Base-by-base conservation (phyloP, 1,140 invertebrate genomes). In the Drosophila jambulina region DNA sequence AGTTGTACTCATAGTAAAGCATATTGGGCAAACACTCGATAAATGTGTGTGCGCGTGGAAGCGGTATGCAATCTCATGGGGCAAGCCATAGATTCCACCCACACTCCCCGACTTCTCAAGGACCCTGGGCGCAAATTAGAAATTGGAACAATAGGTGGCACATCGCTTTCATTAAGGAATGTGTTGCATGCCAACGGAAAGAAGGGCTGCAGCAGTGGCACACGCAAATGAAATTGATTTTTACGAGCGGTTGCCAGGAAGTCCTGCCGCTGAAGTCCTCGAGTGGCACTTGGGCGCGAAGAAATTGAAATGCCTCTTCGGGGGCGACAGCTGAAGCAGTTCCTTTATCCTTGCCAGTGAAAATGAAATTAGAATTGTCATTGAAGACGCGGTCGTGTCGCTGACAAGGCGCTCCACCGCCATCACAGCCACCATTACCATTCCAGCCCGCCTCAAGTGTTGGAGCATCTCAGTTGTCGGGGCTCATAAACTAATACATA, bases 351-450 rank as follows among this genome's bases (percentile, higher is more conserved):
- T 75, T 75, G 75, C 68, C 76, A 68, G 75, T 72, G 80, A 75
- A 91, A 91, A 84, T 82, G 78, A 91, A 91, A 91, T 91, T 91
- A 84, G 84, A 88, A 88, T 88, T 88, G 84, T 75, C 85, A 82
- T 69, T 85, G 82, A 67, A 69, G 62, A 63, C 62, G 62, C 46
- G 57, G 43, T 62, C 69, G 68, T 91, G 86, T 80, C 53, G 65
- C 80, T 91, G 72, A 91, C 82, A 75, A 68, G 59, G 68, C 56
- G 61, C 56, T 42, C 54, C 45, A 65, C 46, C 65, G 61, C 38
- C 59, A 46, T 13, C 38, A 45, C 49, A 51, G 8, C 43, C 43
- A 15, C 49, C 49, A 25, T 42, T 43, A 56, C 53, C 32, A 43
- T 57, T 38, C 53, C 34, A 15, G 5, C 15, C 2, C 42, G 17